Evolutionary conservation across 2,888 invertebrate species (phyloP).

Genomic region (Pristionchus arcanus): DNA sequence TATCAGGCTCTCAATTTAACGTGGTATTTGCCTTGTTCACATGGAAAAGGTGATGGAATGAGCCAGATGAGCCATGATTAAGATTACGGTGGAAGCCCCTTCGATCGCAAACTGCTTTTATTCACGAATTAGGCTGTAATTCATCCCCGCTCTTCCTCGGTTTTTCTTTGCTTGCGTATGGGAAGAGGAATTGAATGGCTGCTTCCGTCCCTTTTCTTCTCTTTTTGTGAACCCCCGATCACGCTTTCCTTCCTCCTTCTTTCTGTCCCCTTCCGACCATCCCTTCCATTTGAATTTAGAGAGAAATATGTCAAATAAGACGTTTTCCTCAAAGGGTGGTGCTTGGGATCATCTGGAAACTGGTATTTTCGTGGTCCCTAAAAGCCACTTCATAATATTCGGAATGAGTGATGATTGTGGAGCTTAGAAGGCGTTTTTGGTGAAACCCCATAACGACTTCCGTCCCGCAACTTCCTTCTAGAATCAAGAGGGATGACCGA

Average conservation of each 20-base stretch:
- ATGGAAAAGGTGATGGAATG: not conserved
- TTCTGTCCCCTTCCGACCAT: too few relatives aligned
- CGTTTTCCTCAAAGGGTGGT: not conserved
- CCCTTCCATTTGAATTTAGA: too few relatives aligned
- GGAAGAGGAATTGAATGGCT: not conserved
- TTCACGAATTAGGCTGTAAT: not conserved
- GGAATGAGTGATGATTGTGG: too few relatives aligned
- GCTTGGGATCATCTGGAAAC: not conserved
- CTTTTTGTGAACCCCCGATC: not conserved
- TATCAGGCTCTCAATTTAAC: too few relatives aligned
- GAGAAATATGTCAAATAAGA: too few relatives aligned
- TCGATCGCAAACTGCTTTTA: not conserved
- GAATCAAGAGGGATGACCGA: not conserved
- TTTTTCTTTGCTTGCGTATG: not conserved
- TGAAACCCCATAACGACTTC: too few relatives aligned
- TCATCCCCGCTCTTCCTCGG: not conserved
- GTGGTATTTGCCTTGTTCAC: not conserved
- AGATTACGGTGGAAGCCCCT: not conserved
- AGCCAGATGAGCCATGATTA: not conserved
- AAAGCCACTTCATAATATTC: too few relatives aligned
- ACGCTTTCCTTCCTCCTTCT: not conserved
- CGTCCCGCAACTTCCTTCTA: not conserved
- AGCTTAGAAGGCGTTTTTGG: too few relatives aligned
- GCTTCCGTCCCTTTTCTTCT: not conserved
- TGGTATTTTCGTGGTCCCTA: too few relatives aligned